Base-by-base conservation (phyloP, 2,797 vertebrate genomes). In the Cygnus olor region DNA sequence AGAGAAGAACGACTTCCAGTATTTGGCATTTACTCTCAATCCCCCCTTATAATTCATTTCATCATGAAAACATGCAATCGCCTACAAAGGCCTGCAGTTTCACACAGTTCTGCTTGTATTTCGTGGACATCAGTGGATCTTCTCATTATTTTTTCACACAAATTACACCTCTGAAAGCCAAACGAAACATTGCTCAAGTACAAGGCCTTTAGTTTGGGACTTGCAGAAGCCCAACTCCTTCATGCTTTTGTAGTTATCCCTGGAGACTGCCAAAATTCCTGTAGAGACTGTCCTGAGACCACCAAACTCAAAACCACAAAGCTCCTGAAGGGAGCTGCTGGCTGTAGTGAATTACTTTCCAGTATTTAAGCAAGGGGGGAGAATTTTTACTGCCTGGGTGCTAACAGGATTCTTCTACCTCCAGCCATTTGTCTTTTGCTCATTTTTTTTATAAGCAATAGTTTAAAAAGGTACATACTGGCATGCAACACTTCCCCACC, bases 21-120 rank as follows among this genome's bases (percentile, higher is more conserved):
- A 61, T 32, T 36, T 34, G 72, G 51, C 72, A 51, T 51, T 56
- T 42, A 24, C 14, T 49, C 49, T 47, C 53, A 84, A 21, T 22
- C 14, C 6, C 21, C 42, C 22, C 34, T 85, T 7, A 65, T 5
- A 69, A 27, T 51, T 53, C 10, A 3, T 7, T 27, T 18, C 27
- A 56, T 45, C 71, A 38, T 9, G 17, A 42, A 65, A 85, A 49
- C 4, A 6, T 6, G 10, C 8, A 18, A 30, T 11, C 73, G 69
- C 38, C 56, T 28, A 14, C 68, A 68, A 19, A 65, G 34, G 30
- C 32, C 40, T 69, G n/a, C 24, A 28, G 78, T 14, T 91, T 45
- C 73, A 91, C 0, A 0, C 68, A 74, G 60, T 6, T 84, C 49
- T 47, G 38, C 54, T 54, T 0, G 0, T 11, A 40, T 58, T 81